These are phyloP conservation scores for Bucco capensis DNA, from an alignment of 2,113 vertebrate genomes.

Conservation along the genomic window DNA sequence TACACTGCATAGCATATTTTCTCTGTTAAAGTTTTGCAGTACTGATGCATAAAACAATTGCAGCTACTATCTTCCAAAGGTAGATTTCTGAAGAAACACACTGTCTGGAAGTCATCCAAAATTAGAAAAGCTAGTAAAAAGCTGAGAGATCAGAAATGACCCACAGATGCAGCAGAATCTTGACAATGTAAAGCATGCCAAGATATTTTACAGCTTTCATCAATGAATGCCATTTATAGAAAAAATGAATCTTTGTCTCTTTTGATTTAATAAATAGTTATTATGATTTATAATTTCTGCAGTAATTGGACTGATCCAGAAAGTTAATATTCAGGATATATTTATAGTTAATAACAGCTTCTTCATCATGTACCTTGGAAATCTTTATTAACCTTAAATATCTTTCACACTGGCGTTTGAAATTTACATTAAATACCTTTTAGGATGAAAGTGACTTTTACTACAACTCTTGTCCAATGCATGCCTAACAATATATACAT, in stretches of 20 bases:
- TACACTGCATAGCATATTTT: neutral
- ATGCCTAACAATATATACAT: slow-evolving; percentile 12
- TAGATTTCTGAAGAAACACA: neutral
- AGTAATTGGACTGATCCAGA: slow-evolving; percentile 56
- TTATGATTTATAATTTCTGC: slow-evolving; percentile 50
- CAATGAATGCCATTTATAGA: neutral
- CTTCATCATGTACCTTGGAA: slow-evolving; percentile 23
- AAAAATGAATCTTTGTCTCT: slow-evolving; percentile 18
- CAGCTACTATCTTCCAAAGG: neutral
- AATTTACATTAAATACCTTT: slow-evolving; percentile 42
- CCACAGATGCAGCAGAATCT: neutral
- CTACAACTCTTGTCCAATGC: neutral
- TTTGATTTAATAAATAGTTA: slow-evolving; percentile 60
- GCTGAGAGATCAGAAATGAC: neutral
- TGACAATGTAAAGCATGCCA: neutral
- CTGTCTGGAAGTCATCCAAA: neutral
- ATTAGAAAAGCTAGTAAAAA: neutral
- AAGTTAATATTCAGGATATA: slow-evolving; percentile 45
- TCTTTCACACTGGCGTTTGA: slow-evolving; percentile 24
- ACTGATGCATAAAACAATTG: neutral
- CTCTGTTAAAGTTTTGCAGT: neutral
- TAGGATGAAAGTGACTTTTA: slow-evolving; percentile 68
- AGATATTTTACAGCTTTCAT: neutral
- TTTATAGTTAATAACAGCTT: slow-evolving; percentile 50
- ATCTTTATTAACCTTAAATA: slow-evolving; percentile 57